Evolutionary conservation across 2,113 vertebrate genomes (phyloP).

Genomic region (Amblyopsis rosae): DNA sequence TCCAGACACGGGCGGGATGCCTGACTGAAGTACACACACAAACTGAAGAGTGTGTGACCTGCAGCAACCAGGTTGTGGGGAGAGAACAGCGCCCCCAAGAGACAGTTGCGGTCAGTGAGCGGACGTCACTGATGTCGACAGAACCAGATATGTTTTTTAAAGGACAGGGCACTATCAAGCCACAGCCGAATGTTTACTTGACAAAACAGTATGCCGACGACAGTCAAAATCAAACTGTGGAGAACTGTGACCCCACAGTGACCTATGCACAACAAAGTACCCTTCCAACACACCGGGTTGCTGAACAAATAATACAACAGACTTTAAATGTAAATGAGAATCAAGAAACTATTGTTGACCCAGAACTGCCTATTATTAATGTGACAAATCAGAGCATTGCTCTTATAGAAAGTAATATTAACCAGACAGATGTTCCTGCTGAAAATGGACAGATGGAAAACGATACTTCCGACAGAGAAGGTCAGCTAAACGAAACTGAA

Average conservation of each 20-base stretch:
- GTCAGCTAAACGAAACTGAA: not conserved
- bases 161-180: not conserved
- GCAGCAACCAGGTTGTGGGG: not conserved
- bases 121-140: not conserved
- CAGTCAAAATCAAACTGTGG: not conserved
- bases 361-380: not conserved
- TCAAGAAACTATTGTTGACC: conserved; percentile 1
- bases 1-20: conserved; percentile 47
- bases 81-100: not conserved
- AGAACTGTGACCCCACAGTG: not conserved
- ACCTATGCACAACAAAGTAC: not conserved
- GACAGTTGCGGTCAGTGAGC: not conserved
- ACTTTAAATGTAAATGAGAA: conserved; percentile 10
- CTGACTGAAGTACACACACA: conserved; percentile 48
- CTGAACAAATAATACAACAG: conserved; percentile 5
- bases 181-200: not conserved
- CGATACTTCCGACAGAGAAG: conserved; percentile 1
- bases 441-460: conserved; percentile 5
- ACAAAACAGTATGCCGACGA: not conserved
- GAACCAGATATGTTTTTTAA: not conserved
- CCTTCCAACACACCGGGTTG: not conserved
- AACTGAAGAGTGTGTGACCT: not conserved
- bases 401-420: conserved; percentile 7
- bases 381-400: not conserved
- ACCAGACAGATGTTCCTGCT: conserved; percentile 4